phyloP scores from a whole-genome alignment of 1,140 invertebrate genomes.

The Drosophila lowei region DNA sequence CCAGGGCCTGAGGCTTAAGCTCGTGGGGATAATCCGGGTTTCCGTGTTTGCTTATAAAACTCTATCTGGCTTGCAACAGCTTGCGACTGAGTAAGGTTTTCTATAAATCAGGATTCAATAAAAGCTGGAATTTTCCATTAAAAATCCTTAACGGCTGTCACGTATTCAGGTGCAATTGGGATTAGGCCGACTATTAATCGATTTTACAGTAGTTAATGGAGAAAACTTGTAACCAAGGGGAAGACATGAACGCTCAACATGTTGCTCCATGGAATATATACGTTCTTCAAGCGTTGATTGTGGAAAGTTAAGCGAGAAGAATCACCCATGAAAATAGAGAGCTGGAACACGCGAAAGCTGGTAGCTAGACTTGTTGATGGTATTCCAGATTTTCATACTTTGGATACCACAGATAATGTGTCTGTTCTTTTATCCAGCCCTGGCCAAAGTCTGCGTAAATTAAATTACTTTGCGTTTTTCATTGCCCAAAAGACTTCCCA shows the following conservation, averaged over 20 bases:
- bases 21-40: slow-evolving; percentile 33
- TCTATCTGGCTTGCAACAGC: not conserved
- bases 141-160: slow-evolving; percentile 11
- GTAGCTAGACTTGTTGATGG: too few relatives aligned
- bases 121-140: slow-evolving; percentile 11
- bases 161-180: slow-evolving; percentile 7
- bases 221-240: slow-evolving; percentile 17
- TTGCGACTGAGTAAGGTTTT: slow-evolving; percentile 1
- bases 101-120: slow-evolving; percentile 5
- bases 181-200: slow-evolving; percentile 2
- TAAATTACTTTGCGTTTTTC: slow-evolving; percentile 29
- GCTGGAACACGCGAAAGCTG: too few relatives aligned
- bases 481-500: slow-evolving; percentile 21
- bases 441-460: slow-evolving; percentile 39
- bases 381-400: not conserved
- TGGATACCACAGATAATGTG: too few relatives aligned
- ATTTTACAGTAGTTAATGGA: not conserved
- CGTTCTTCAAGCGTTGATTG: slow-evolving; percentile 4
- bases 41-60: slow-evolving; percentile 18
- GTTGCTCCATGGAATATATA: slow-evolving; percentile 4
- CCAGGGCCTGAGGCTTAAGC: slow-evolving; percentile 29
- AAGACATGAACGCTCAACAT: not conserved
- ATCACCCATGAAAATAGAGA: not conserved
- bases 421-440: slow-evolving; percentile 9
- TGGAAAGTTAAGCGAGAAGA: slow-evolving; percentile 10